Conservation (phyloP, 2,888 invertebrate species). For the Anarsia innoxiella region DNA sequence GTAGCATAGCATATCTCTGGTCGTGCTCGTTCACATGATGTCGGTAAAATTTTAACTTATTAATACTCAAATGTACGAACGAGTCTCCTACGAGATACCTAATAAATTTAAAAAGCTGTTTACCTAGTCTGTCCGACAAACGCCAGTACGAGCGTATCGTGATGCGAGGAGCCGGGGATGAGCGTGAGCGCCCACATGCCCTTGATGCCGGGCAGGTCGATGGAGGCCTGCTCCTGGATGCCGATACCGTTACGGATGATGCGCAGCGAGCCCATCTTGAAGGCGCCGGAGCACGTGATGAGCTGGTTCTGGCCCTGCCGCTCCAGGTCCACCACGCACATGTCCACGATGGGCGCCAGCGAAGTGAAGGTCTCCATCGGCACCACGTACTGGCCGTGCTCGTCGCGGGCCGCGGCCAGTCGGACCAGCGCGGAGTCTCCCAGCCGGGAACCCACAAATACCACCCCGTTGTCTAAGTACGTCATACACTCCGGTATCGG, state of each 20-base stretch:
- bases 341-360: constrained; percentile 97
- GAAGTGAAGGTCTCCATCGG: constrained; percentile 98
- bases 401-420: constrained; percentile 88
- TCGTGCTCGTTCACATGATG: no score
- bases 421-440: constrained; percentile 98
- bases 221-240: constrained; percentile 97
- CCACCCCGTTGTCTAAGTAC: constrained; percentile 98
- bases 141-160: constrained; percentile 94
- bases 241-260: constrained; percentile 99
- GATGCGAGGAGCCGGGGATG: constrained; percentile 78
- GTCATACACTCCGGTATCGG: constrained; percentile 98
- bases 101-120: neutral
- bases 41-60: no score
- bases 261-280: constrained; percentile 97
- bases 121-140: constrained; percentile 97
- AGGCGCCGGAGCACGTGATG: constrained; percentile 97
- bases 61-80: no score
- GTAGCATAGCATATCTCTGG: no score
- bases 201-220: constrained; percentile 97
- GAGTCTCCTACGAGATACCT: no score
- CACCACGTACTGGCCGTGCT: constrained; percentile 86
- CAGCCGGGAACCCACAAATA: constrained; percentile 95
- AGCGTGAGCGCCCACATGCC: constrained; percentile 95
- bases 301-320: constrained; percentile 98
- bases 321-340: constrained; percentile 98